A percentile compares a stretch with the other conserved stretches of the same genome.
Evolutionary conservation across 2,113 vertebrate species (phyloP).

Genomic region (Diphyllodes magnificus): DNA sequence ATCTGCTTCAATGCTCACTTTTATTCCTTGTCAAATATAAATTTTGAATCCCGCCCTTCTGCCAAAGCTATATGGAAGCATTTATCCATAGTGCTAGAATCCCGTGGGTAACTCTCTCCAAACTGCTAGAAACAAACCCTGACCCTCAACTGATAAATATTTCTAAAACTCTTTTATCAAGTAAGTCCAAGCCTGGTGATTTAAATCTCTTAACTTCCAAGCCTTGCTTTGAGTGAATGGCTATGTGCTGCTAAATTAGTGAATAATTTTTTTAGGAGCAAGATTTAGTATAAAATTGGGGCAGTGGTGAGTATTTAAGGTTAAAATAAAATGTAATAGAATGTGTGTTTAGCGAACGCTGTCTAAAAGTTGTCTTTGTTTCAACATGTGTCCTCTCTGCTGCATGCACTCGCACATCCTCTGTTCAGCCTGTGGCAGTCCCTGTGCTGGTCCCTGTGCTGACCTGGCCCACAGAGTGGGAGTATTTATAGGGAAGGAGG

Average conservation of each 20-base stretch:
- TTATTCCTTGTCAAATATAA: neutral
- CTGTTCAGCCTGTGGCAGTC: neutral
- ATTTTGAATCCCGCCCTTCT: neutral
- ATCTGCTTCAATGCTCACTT: neutral
- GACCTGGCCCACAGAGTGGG: neutral
- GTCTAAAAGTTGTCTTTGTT: conserved; percentile 14
- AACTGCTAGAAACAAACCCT: neutral
- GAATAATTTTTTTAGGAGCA: neutral
- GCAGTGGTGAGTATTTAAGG: neutral
- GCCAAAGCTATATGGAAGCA: conserved; percentile 17
- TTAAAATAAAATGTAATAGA: neutral
- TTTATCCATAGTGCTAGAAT: conserved; percentile 23
- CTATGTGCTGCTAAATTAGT: neutral
- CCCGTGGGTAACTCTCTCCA: neutral
- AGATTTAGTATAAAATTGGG: neutral
- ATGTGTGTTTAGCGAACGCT: neutral
- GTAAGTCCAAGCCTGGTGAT: conserved; percentile 50
- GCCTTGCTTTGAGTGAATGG: conserved; percentile 16
- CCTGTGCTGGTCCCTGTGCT: neutral
- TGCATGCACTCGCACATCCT: neutral
- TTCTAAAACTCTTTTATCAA: neutral
- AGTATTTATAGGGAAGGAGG: neutral
- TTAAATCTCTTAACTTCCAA: neutral
- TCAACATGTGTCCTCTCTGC: neutral
- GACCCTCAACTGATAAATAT: neutral